Percentiles rank a stretch among this genome's conserved stretches.
Evolutionary conservation across 2,797 vertebrate species (phyloP).

Genomic region (Scolopax bukidnonensis): DNA sequence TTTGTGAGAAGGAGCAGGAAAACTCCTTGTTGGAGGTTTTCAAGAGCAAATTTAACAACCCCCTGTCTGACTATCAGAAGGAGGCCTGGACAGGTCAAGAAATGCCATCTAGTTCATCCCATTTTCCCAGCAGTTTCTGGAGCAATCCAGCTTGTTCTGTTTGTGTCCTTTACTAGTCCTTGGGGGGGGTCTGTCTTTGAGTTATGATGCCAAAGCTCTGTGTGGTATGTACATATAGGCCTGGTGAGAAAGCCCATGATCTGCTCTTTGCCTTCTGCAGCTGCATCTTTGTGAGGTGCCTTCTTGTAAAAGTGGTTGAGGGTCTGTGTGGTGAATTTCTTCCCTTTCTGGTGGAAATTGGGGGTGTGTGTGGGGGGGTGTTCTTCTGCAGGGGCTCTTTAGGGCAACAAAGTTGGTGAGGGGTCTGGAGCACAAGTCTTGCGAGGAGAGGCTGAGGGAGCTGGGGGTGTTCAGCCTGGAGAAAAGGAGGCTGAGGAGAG

Average conservation of each 20-base stretch:
- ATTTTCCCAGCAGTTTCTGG: neutral
- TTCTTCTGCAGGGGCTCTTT: neutral
- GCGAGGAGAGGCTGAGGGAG: too few species aligned
- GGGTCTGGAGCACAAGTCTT: too few species aligned
- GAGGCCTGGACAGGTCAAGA: neutral
- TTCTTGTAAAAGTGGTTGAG: neutral
- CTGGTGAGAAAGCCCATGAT: neutral
- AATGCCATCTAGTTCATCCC: neutral
- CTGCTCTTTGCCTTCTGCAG: neutral
- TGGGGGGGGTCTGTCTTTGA: neutral
- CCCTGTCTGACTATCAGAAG: neutral
- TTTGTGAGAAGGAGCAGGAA: neutral
- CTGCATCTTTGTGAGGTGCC: neutral
- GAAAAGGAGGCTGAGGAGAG: too few species aligned
- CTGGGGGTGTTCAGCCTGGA: too few species aligned
- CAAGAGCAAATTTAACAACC: neutral
- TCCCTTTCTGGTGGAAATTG: neutral
- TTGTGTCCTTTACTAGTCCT: neutral
- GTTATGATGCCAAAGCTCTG: neutral
- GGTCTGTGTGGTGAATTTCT: neutral
- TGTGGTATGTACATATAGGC: neutral
- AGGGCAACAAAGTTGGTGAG: too few species aligned
- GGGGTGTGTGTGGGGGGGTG: too few species aligned
- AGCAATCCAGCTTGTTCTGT: neutral
- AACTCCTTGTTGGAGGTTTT: neutral